Evolutionary conservation across 2,797 vertebrate genomes (phyloP).

Genomic region (Pseudopleuronectes americanus): DNA sequence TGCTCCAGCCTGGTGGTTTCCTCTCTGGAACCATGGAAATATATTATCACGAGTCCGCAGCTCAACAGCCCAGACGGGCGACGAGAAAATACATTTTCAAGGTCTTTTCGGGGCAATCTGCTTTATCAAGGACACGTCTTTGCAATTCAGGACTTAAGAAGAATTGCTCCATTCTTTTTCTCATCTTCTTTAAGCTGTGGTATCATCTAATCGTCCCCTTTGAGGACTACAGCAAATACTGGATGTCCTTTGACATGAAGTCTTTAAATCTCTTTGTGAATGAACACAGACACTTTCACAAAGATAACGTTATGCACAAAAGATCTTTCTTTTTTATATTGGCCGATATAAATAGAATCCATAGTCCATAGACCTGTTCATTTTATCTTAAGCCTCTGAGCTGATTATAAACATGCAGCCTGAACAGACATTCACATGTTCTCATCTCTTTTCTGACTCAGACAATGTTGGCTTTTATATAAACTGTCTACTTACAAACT

Average conservation of each 20-base stretch:
- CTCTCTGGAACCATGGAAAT: slow-evolving; percentile 70
- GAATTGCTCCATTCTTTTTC: slow-evolving; percentile 40
- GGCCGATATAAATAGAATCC: neutral
- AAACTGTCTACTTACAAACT: neutral
- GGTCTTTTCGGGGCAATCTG: slow-evolving; percentile 48
- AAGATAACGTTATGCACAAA: slow-evolving; percentile 28
- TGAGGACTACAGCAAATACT: slow-evolving; percentile 16
- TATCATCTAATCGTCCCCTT: slow-evolving; percentile 24
- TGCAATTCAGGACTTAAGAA: slow-evolving; percentile 36
- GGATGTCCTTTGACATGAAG: slow-evolving; percentile 24
- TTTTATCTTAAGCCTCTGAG: slow-evolving; percentile 7
- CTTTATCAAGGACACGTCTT: slow-evolving; percentile 46
- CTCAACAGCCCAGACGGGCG: slow-evolving; percentile 34
- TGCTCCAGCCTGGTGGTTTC: slow-evolving; percentile 66
- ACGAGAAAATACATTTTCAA: slow-evolving; percentile 51
- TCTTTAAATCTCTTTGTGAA: slow-evolving; percentile 38
- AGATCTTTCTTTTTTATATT: slow-evolving; percentile 4
- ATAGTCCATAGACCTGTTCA: slow-evolving; percentile 1
- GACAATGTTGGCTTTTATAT: slow-evolving; percentile 6
- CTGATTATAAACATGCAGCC: too few species aligned
- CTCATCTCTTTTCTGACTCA: neutral
- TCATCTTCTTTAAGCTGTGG: slow-evolving; percentile 37
- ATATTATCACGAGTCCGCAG: slow-evolving; percentile 58
- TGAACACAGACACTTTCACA: slow-evolving; percentile 17
- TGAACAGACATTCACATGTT: neutral